These are phyloP conservation scores for Gila robusta DNA, from an alignment of 2,797 vertebrate species.

Conservation along the genomic window DNA sequence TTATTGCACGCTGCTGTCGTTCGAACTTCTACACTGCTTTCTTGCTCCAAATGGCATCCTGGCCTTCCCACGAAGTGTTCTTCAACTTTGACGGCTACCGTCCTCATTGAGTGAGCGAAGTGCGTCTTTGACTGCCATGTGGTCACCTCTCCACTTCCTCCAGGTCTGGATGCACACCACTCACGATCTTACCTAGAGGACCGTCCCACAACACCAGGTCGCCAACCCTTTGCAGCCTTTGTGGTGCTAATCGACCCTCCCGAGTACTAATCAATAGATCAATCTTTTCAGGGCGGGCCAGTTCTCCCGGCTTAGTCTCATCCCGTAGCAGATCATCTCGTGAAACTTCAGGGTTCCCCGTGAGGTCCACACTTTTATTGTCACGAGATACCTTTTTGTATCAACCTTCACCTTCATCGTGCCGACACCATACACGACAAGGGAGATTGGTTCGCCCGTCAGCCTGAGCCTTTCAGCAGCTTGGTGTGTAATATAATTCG, in stretches of 20 bases:
- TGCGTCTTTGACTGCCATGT: not conserved
- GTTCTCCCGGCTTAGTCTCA: not conserved
- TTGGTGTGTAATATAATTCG: conserved; percentile 12
- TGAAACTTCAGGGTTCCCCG: too few species aligned
- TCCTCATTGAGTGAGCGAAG: not conserved
- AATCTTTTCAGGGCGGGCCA: not conserved
- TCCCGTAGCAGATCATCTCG: too few species aligned
- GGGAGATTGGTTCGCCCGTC: not conserved
- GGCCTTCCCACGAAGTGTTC: not conserved
- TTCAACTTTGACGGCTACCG: not conserved
- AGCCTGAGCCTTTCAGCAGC: not conserved
- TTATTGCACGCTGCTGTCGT: not conserved
- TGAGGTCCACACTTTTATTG: too few species aligned
- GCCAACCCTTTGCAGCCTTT: not conserved
- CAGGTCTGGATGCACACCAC: conserved; percentile 8
- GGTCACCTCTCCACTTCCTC: conserved; percentile 1
- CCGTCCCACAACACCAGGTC: conserved; percentile 15
- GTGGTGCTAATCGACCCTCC: not conserved
- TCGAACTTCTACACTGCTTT: not conserved
- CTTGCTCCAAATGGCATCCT: not conserved
- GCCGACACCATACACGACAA: not conserved
- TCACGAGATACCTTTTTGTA: not conserved
- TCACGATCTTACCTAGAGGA: not conserved
- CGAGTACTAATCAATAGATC: not conserved
- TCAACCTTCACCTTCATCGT: not conserved